Base-by-base conservation (phyloP, 2,888 invertebrate species). In the Hoplodrina ambigua region DNA sequence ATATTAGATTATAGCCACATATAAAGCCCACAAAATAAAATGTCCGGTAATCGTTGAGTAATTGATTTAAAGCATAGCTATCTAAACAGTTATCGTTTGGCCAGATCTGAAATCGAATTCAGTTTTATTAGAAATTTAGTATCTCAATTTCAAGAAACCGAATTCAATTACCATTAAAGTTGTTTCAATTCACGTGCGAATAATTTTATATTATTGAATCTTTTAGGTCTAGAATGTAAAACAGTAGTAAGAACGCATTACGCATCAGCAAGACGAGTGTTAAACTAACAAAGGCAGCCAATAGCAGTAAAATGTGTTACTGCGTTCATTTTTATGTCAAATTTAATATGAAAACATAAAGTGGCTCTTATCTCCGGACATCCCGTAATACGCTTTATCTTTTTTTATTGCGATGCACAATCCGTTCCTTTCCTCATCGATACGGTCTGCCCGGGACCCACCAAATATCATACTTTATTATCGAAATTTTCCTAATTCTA, bases 341-440 rank as follows among this genome's bases (percentile, higher is more conserved):
- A 90, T 86, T 91, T 92, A 91, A 91, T 91, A 93, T 92, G 91
- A 90, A 91, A 90, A 90, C 90, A 90, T 92, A 92, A 92, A 92
- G 85, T 89, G 88, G 86, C 82, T 87, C 90, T 92, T 93, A 92
- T 93, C 92, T 92, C 89, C 88, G 90, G 91, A 92, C 93, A 88
- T 92, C 90, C 92, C 91, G 89, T 92, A 93, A 93, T 93, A 92
- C 89, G 90, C 88, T 90, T 90, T 90, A 91, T 92, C 90, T 91
- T 89, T 90, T 92, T 93, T 93, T 93, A 92, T 92, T 90, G 90
- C 88, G 84, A 88, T 89, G 89, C 86, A 89, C 90, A 92, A 91
- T 91, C 89, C 91, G 86, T 90, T 90, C 85, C 88, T 88, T 88
- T 89, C 85, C 84, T 85, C 84, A 82, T 86, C 85, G 85, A 78